Conservation (phyloP, 2,888 invertebrate species). For the Metalampra italica region DNA sequence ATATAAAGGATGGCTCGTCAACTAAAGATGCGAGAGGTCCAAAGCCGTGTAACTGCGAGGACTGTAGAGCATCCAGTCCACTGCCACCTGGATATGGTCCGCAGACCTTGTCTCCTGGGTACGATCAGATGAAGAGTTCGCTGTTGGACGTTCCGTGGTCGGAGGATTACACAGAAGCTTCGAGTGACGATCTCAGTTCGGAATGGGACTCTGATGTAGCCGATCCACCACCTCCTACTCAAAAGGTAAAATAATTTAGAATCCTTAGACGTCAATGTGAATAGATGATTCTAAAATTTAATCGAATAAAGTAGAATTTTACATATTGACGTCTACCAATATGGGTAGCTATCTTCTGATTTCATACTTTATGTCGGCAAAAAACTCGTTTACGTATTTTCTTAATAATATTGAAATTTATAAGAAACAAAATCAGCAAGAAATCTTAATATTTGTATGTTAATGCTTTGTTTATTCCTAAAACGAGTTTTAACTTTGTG, state of each 20-base stretch:
- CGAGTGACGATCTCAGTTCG: conserved; percentile 93
- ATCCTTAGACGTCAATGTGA: not conserved
- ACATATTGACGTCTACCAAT: no score
- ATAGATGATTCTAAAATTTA: no score
- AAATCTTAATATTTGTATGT: conserved; percentile 21
- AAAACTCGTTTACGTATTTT: not conserved
- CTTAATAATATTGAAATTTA: not conserved
- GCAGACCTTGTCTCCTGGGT: conserved; percentile 79
- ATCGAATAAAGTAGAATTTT: no score
- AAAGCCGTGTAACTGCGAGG: conserved; percentile 69
- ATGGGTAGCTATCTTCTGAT: no score
- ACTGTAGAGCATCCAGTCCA: conserved; percentile 75
- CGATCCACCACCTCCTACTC: conserved; percentile 68
- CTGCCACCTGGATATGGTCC: conserved; percentile 67
- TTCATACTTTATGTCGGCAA: not conserved
- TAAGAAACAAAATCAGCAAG: conserved; percentile 14
- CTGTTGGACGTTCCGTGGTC: conserved; percentile 86
- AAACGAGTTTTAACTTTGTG: not conserved
- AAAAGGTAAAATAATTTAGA: conserved; percentile 43
- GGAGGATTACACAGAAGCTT: conserved; percentile 92
- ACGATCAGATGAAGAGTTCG: conserved; percentile 88
- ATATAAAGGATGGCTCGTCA: conserved; percentile 43
- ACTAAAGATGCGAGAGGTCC: conserved; percentile 51
- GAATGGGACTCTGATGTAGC: conserved; percentile 94
- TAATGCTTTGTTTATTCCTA: conserved; percentile 13